Conservation (phyloP, 2,797 vertebrate genomes). For the Enteromius anoplus region DNA sequence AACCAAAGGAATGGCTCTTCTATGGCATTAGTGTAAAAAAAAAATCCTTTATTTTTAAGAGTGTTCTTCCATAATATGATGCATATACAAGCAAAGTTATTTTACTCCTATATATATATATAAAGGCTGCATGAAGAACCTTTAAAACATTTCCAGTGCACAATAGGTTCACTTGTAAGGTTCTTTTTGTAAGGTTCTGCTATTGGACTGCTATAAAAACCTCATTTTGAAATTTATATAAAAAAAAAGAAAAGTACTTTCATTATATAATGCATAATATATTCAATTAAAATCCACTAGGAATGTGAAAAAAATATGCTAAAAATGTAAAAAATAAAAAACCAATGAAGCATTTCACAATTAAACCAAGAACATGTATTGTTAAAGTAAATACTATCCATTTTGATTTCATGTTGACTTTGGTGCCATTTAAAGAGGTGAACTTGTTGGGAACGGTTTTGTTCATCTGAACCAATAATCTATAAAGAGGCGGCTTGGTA, state of each 20-base stretch:
- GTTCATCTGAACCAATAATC: constrained; percentile 19
- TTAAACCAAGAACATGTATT: background rate
- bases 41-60: background rate
- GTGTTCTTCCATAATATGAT: background rate
- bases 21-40: background rate
- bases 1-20: background rate
- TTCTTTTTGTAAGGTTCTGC: background rate
- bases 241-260: background rate
- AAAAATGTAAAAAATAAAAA: background rate
- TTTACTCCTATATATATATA: background rate
- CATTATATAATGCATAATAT: background rate
- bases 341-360: background rate
- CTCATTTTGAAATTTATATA: background rate
- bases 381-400: background rate
- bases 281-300: background rate
- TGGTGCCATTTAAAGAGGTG: constrained; percentile 10
- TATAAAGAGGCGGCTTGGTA: constrained; percentile 15
- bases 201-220: background rate
- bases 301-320: background rate
- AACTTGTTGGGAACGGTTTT: constrained; percentile 11
- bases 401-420: constrained; percentile 2
- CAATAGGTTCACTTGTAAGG: background rate
- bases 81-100: background rate
- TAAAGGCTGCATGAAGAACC: background rate
- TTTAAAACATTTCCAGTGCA: background rate